phyloP scores from a whole-genome alignment of 2,113 vertebrate genomes.

The Danio rerio region GRCz12tu NC_133184.1:42963501-42964000 shows the following conservation, averaged over 20 bases:
- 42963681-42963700: constrained; percentile 84
- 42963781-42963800: neutral
- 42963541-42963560: too few relatives aligned
- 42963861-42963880: constrained; percentile 82
- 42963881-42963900: too few relatives aligned
- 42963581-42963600: too few relatives aligned
- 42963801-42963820: neutral
- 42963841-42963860: constrained; percentile 83
- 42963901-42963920: too few relatives aligned
- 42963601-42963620: too few relatives aligned
- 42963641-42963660: constrained; percentile 87
- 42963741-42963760: neutral
- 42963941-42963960: too few relatives aligned
- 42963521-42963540: too few relatives aligned
- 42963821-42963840: constrained; percentile 77
- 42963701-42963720: constrained; percentile 88
- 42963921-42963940: too few relatives aligned
- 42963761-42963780: neutral
- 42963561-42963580: too few relatives aligned
- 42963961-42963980: too few relatives aligned
- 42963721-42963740: constrained; percentile 82
- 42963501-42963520: too few relatives aligned
- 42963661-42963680: constrained; percentile 88
- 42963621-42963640: constrained; percentile 71
- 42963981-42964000: too few relatives aligned